Percentiles rank a stretch among this genome's conserved stretches.
Evolutionary conservation across 2,888 invertebrate species (phyloP).

Genomic region (Meta bourneti): DNA sequence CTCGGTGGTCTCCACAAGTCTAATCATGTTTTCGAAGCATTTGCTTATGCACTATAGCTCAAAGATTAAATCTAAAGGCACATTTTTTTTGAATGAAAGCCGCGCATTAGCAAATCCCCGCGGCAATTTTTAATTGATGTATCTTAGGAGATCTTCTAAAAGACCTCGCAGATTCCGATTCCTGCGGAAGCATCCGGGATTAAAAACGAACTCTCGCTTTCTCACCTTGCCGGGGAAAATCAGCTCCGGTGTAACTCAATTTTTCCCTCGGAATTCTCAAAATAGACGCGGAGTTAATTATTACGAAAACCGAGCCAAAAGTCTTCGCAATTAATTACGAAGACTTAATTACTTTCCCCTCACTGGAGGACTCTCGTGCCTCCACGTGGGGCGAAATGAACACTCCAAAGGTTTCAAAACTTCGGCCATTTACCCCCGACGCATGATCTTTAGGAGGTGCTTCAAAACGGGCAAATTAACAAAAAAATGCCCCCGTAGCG

Average conservation of each 20-base stretch:
- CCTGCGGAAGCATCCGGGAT: slow-evolving; percentile 10
- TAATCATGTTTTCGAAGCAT: too few species aligned
- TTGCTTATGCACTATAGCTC: too few species aligned
- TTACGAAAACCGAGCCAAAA: slow-evolving; percentile 61
- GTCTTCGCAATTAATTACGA: slow-evolving; percentile 67
- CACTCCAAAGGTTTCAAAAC: slow-evolving; percentile 22
- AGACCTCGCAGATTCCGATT: background rate
- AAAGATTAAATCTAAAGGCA: too few species aligned
- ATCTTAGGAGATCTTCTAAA: too few species aligned
- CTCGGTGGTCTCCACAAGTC: too few species aligned
- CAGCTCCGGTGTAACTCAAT: slow-evolving; percentile 44
- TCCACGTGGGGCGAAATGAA: slow-evolving; percentile 23
- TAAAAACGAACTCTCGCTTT: slow-evolving; percentile 15
- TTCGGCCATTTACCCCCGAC: slow-evolving; percentile 10
- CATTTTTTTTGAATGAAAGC: too few species aligned
- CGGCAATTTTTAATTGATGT: too few species aligned
- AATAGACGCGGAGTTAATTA: slow-evolving; percentile 67
- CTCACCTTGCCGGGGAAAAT: slow-evolving; percentile 12
- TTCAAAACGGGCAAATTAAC: background rate
- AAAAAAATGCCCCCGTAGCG: background rate
- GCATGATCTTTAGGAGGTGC: background rate
- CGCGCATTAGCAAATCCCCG: too few species aligned
- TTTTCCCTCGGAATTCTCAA: slow-evolving; percentile 44
- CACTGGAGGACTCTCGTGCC: background rate
- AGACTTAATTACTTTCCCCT: slow-evolving; percentile 65